Evolutionary conservation across 2,113 vertebrate species (phyloP).

Genomic region (Cebus imitator): DNA sequence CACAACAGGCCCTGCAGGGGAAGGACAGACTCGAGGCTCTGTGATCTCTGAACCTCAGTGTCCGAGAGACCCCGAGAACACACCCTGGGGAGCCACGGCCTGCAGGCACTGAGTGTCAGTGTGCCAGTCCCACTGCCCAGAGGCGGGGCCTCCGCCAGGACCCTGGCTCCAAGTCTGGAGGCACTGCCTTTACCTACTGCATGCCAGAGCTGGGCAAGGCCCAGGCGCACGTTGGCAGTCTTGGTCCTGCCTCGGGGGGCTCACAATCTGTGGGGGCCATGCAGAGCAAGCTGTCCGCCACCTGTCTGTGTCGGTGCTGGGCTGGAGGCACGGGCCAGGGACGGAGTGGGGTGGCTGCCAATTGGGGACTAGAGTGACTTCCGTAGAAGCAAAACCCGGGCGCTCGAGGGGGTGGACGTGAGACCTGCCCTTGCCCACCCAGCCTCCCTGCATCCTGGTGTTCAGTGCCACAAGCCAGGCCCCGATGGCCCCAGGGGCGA

Average conservation of each 20-base stretch:
- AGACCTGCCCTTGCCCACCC: background rate
- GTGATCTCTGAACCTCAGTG: background rate
- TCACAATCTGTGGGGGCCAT: background rate
- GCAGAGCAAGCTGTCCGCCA: background rate
- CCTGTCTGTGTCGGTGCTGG: background rate
- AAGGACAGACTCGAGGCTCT: background rate
- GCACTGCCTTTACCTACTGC: background rate
- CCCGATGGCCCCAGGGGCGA: background rate
- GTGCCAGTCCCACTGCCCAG: background rate
- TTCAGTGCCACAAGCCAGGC: background rate
- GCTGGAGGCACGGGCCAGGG: background rate
- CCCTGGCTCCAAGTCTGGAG: background rate
- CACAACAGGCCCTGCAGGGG: background rate
- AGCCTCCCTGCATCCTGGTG: background rate
- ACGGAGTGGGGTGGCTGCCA: background rate
- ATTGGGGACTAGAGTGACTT: background rate
- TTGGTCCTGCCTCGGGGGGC: background rate
- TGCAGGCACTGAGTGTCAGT: accelerated
- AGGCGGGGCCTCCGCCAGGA: background rate
- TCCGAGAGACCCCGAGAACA: accelerated
- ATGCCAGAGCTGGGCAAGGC: background rate
- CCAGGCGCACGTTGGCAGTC: background rate
- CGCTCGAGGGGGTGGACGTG: accelerated
- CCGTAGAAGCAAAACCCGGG: background rate
- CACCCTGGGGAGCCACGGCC: background rate